phyloP scores from a whole-genome alignment of 2,797 vertebrate species.

The Phrynocephalus guinanensis region DNA sequence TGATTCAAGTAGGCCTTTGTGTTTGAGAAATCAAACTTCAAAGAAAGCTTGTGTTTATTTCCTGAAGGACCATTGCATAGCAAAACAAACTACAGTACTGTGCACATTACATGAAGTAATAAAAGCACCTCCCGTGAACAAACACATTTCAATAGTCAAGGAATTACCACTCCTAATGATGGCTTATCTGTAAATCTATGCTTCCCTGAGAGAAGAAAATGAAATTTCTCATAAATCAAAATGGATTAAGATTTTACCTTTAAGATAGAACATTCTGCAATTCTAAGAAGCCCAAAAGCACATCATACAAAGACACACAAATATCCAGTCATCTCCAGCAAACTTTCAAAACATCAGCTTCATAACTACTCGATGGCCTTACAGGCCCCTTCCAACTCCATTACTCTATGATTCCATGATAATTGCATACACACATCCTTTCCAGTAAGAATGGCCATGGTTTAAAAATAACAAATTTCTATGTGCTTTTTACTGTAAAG shows the following conservation, averaged over 20 bases:
- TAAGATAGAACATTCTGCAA: conserved; percentile 40
- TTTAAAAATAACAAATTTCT: conserved; percentile 41
- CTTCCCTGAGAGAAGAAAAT: not conserved
- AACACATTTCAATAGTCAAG: no score
- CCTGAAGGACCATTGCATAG: no score
- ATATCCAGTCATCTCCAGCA: conserved; percentile 19
- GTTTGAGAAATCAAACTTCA: no score
- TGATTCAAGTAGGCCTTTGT: no score
- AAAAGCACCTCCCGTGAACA: no score
- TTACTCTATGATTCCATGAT: conserved; percentile 15
- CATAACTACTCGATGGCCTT: conserved; percentile 24
- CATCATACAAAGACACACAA: conserved; percentile 34
- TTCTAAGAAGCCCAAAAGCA: conserved; percentile 40
- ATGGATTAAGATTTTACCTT: not conserved
- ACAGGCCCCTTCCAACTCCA: no score
- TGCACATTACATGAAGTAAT: no score
- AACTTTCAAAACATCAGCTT: conserved; percentile 12
- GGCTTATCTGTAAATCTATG: no score
- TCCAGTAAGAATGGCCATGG: conserved; percentile 30
- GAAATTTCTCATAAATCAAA: not conserved
- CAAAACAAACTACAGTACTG: no score
- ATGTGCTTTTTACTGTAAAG: conserved; percentile 48
- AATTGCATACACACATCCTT: conserved; percentile 42
- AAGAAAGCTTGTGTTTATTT: no score
- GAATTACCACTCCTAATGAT: no score